Conservation (phyloP, 1,140 invertebrate genomes). For the Lasioglossum baleicum region DNA sequence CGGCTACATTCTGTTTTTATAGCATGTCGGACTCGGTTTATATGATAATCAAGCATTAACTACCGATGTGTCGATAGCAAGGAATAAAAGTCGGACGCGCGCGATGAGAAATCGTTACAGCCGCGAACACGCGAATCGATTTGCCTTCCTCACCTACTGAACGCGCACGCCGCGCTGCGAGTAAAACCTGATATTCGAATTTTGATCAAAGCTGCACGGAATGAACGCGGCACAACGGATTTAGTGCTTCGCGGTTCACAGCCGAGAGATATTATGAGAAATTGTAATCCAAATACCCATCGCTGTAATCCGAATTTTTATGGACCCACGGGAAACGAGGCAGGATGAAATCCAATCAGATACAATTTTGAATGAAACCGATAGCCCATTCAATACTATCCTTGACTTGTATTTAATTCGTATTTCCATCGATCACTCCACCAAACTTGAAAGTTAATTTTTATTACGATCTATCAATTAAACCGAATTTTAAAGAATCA, state of each 20-base stretch:
- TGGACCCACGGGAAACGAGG: no score
- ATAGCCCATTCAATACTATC: no score
- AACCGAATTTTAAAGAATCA: no score
- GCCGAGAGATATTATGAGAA: background rate
- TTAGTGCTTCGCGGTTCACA: background rate
- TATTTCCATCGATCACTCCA: no score
- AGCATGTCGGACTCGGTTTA: background rate
- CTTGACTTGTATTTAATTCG: no score
- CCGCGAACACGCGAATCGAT: background rate
- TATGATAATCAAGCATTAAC: background rate
- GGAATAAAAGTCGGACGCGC: background rate
- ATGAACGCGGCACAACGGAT: background rate
- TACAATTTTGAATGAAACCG: no score
- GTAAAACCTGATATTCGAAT: background rate
- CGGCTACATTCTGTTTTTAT: background rate
- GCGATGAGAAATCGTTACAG: background rate
- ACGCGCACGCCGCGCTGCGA: background rate
- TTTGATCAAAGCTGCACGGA: no score
- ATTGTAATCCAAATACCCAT: no score
- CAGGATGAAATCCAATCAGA: no score
- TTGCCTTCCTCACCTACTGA: background rate
- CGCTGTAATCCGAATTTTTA: background rate
- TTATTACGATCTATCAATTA: no score
- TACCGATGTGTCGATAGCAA: background rate
- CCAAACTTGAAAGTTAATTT: no score